phyloP scores from a whole-genome alignment of 2,113 vertebrate species.

The Pitta sordida region DNA sequence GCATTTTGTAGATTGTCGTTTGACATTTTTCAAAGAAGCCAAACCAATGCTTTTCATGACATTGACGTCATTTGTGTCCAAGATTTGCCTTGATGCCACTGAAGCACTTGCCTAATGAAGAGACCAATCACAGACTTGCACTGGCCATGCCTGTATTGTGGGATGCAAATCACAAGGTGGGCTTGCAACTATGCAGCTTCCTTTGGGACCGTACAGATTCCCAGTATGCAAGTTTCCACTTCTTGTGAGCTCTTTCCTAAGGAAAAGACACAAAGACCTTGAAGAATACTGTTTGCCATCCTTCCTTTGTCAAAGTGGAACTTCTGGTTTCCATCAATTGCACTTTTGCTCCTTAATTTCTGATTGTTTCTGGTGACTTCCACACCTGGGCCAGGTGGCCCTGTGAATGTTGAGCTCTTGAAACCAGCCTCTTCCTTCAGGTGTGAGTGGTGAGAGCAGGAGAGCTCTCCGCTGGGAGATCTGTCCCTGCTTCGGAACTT shows the following conservation, averaged over 20 bases:
- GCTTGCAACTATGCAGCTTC: background rate
- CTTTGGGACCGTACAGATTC: background rate
- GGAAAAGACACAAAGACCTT: background rate
- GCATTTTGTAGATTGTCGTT: background rate
- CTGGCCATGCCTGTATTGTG: background rate
- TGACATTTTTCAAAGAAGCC: background rate
- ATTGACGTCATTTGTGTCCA: background rate
- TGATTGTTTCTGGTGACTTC: background rate
- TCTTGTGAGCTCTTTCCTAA: background rate
- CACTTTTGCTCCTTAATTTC: background rate
- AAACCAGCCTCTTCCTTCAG: background rate
- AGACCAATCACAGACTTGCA: background rate
- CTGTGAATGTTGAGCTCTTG: background rate
- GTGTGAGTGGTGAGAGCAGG: background rate
- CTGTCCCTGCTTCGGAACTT: background rate
- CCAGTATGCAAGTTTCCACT: background rate
- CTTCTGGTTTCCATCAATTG: background rate
- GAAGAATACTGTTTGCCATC: background rate
- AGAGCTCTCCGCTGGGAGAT: background rate
- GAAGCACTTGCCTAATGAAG: background rate
- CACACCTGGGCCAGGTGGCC: accelerated
- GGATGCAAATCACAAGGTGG: background rate
- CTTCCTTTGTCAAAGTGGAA: background rate
- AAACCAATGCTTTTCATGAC: background rate
- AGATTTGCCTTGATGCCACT: background rate